A percentile compares a stretch with the other conserved stretches of the same genome.
phyloP scores from a whole-genome alignment of 1,140 invertebrate genomes.

The Aphaenogaster floridana region DNA sequence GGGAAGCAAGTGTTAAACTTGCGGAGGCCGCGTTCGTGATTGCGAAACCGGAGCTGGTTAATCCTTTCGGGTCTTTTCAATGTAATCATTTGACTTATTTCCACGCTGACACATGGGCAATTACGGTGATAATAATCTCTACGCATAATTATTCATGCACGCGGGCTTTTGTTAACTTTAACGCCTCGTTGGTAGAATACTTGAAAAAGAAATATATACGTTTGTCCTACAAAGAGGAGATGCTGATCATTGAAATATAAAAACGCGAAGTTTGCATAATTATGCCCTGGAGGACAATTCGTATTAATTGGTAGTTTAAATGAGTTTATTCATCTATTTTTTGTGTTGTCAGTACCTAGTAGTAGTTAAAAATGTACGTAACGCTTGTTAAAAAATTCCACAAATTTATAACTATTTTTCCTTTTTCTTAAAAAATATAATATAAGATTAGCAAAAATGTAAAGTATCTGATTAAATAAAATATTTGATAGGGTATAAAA shows the following conservation, averaged over 20 bases:
- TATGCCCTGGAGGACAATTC: not conserved
- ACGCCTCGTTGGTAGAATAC: not conserved
- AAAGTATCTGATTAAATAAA: not conserved
- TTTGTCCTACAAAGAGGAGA: not conserved
- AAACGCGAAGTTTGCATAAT: not conserved
- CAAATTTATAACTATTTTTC: not conserved
- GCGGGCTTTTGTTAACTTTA: not conserved
- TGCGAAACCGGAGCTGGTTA: not conserved
- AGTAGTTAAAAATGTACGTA: not conserved
- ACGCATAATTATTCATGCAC: slow-evolving; percentile 11
- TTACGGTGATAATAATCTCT: not conserved
- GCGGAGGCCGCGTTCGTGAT: not conserved
- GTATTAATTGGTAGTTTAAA: not conserved
- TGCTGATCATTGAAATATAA: slow-evolving; percentile 17
- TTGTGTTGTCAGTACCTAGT: not conserved
- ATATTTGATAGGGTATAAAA: not conserved
- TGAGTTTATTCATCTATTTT: not conserved
- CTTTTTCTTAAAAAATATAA: not conserved
- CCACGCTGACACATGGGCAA: not conserved
- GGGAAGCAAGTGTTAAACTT: not conserved
- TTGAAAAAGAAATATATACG: not conserved
- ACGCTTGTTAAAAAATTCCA: not conserved
- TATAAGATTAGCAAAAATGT: not conserved
- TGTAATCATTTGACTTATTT: slow-evolving; percentile 4
- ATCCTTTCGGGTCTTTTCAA: slow-evolving; percentile 13